Evolutionary conservation across 2,113 vertebrate species (phyloP), one percentile per base, ranked within the genome.

Genomic region (Thomomys bottae): DNA sequence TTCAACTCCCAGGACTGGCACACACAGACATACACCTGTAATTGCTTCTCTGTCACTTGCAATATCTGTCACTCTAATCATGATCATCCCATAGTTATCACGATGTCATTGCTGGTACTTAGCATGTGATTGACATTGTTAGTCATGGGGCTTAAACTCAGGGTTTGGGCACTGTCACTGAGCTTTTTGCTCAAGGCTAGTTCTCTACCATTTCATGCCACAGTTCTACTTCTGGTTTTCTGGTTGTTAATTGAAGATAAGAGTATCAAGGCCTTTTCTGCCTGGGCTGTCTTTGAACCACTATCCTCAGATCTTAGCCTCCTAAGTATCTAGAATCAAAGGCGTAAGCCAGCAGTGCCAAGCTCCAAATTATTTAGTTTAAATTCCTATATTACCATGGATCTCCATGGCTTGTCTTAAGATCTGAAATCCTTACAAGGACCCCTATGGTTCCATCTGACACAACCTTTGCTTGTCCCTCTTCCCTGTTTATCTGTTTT

Each of bases 361-460:
- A 54, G 49, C 15, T 54, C 49, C 49, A 54, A 54, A 54, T 79
- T 57, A 20, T 63, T 63, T 93, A 66, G 67, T 32, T 84, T 79
- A 77, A 84, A 87, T 45, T 75, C 4, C 11, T 49, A 71, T 67
- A 77, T 82, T 45, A 49, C 36, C 49, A 17, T 63, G 34, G 11
- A 3, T 66, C 8, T 90, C n/a, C 38, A 18, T 61, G 76, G 20
- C 70, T 89, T 92, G 85, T 76, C 71, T 40, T n/a, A 15, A 89
- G 73, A 73, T 77, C 38, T 7, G 2, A 80, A 80, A 75, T 68
- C 30, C 61, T 79, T 45, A 26, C 36, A 7, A 38, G 0, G 30
- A 10, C 3, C 11, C 21, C 42, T 3, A 5, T 20, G 6, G 5
- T 11, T 20, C 30, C 26, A 38, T 1, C 3, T 49, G 23, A 54